A percentile compares a stretch with the other conserved stretches of the same genome.
phyloP scores from a whole-genome alignment of 1,140 invertebrate genomes.

The Drosophila dunni region DNA sequence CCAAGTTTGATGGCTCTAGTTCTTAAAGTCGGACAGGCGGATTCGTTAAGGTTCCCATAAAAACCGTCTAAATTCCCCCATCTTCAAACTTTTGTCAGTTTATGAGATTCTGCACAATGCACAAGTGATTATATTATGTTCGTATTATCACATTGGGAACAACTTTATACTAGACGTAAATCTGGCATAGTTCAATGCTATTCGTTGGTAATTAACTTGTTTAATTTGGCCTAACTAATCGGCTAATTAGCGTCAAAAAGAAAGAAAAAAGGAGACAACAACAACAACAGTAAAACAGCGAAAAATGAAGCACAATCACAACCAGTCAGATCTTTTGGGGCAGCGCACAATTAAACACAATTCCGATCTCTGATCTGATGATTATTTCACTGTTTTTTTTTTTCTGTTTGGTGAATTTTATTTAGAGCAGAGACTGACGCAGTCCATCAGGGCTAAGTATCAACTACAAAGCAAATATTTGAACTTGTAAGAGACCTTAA shows the following conservation, averaged over 20 bases:
- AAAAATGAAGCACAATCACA: conserved; percentile 12
- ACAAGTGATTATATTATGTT: background rate
- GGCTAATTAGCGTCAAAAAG: conserved; percentile 77
- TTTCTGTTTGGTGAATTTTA: conserved; percentile 13
- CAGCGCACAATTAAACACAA: conserved; percentile 62
- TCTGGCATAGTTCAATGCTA: conserved; percentile 35
- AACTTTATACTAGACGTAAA: conserved; percentile 4
- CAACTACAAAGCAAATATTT: conserved; percentile 79
- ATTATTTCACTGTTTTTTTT: conserved; percentile 18
- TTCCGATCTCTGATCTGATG: conserved; percentile 30
- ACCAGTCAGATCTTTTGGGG: conserved; percentile 25
- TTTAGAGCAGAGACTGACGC: conserved; percentile 41
- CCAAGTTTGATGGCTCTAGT: no score
- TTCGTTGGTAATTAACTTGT: conserved; percentile 57
- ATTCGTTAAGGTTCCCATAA: no score
- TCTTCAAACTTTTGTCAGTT: conserved; percentile 3
- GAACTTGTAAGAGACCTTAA: conserved; percentile 76
- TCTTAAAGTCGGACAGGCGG: no score
- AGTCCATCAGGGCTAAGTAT: conserved; percentile 42
- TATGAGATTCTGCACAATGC: conserved; percentile 7
- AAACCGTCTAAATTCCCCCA: no score
- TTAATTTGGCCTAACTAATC: conserved; percentile 74
- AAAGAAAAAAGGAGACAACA: conserved; percentile 27
- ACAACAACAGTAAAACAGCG: no score
- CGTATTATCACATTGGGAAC: background rate